Evolutionary conservation across 2,113 vertebrate genomes (phyloP).

Genomic region (Lampris incognitus): DNA sequence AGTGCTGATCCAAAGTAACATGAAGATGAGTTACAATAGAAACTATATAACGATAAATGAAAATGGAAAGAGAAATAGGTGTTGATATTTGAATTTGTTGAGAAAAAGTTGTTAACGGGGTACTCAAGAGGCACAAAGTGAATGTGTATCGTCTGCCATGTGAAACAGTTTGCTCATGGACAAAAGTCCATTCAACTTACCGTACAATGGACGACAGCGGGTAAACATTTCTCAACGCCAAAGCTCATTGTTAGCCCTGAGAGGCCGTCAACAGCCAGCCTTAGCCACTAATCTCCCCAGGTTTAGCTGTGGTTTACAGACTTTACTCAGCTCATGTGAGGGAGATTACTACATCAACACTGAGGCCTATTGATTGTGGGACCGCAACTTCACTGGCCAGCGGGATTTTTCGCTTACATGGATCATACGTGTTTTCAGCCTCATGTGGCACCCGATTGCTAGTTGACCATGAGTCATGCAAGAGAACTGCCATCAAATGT

Average conservation of each 20-base stretch:
- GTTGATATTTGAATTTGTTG: background rate
- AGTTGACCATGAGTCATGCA: conserved; percentile 32
- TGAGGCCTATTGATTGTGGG: conserved; percentile 69
- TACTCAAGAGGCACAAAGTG: background rate
- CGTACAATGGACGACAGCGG: conserved; percentile 18
- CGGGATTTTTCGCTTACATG: conserved; percentile 22
- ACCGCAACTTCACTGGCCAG: conserved; percentile 4
- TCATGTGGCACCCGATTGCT: background rate
- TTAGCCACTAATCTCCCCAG: conserved; percentile 66
- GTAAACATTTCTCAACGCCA: conserved; percentile 48
- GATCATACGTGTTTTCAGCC: conserved; percentile 52
- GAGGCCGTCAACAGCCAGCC: conserved; percentile 25
- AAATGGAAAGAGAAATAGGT: background rate
- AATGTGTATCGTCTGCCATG: background rate
- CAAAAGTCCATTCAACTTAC: conserved; percentile 20
- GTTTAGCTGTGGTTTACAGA: conserved; percentile 48
- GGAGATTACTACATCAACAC: conserved; percentile 74
- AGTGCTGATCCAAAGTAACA: no score
- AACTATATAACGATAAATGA: no score
- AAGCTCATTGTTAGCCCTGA: conserved; percentile 32
- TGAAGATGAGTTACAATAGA: no score
- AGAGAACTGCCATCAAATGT: conserved; percentile 12
- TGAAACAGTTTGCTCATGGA: background rate
- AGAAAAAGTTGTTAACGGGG: no score
- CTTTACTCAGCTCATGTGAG: conserved; percentile 78